These are phyloP conservation scores for Nycticryphes semicollaris DNA, from an alignment of 2,113 vertebrate species.

Conservation along the genomic window DNA sequence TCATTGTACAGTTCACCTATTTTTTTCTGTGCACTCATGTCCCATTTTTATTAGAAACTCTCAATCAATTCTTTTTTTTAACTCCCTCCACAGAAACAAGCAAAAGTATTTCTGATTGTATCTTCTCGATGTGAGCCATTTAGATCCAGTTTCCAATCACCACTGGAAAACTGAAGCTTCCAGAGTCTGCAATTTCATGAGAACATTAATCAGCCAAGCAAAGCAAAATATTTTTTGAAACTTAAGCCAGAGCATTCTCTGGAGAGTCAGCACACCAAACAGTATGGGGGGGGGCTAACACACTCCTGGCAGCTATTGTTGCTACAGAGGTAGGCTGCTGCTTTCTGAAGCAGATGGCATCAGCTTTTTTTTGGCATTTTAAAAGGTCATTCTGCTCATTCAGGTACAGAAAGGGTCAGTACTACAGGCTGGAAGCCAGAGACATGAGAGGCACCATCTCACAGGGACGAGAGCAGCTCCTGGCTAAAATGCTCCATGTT, in stretches of 20 bases:
- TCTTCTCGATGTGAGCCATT: slow-evolving; percentile 85
- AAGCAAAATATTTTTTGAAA: background rate
- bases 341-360: background rate
- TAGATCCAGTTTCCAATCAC: slow-evolving; percentile 84
- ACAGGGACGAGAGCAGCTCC: background rate
- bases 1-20: slow-evolving; percentile 81
- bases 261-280: background rate
- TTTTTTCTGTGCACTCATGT: slow-evolving; percentile 83
- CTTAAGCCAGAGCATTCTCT: background rate
- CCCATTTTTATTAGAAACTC: slow-evolving; percentile 86
- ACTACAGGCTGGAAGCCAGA: background rate
- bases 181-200: slow-evolving; percentile 83
- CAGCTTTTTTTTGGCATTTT: background rate
- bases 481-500: background rate
- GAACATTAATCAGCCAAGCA: slow-evolving; percentile 81
- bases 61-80: slow-evolving; percentile 69
- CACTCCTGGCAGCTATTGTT: background rate
- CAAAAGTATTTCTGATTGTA: slow-evolving; percentile 83
- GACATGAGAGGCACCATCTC: background rate
- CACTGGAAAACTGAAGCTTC: slow-evolving; percentile 85
- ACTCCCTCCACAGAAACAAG: slow-evolving; percentile 80
- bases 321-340: background rate
- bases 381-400: background rate
- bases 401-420: background rate
- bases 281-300: background rate